Evolutionary conservation across 1,140 invertebrate genomes (phyloP), one percentile per base, ranked within the genome.

Genomic region (Papilio machaon): DNA sequence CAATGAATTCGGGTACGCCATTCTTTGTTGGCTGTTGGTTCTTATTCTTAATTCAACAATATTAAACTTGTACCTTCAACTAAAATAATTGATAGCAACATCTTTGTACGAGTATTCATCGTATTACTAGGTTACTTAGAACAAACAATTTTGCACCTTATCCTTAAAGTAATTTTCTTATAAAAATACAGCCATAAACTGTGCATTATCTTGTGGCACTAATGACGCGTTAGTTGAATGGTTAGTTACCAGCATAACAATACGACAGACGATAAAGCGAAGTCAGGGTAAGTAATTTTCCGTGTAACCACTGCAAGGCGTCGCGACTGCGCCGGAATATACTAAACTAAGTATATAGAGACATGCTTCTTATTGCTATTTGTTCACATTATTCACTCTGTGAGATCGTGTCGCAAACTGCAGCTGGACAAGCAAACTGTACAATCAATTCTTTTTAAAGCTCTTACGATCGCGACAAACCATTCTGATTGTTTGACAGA

Each of bases 241-340:
- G 85, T 80, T 82, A 88, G 82, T 87, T 84, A 89, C 86, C 88
- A 86, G 89, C 90, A 91, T 89, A 89, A 92, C 88, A 93, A 90
- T 90, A 88, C 85, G 46, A 80, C 82, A 90, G 90, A 92, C 90
- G 89, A 93, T 92, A 90, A 92, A 93, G 90, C 86, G 84, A 90
- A 92, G 90, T 93, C 83, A 87, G 85, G 87, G 89, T 93, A 93
- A 94, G 93, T 94, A 94, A 91, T 91, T 94, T 94, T 92, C 91
- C 92, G 90, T 94, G 93, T 94, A 87, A 83, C 81, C 67, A 82
- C 85, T 84, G 81, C 80, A 81, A 81, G 80, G 81, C 81, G 79
- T 81, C 70, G 73, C 80, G 80, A 76, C 77, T 81, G 74, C 74
- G 74, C 19, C 74, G 46, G 46, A 52, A 76, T 52, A 76, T 54